Evolutionary conservation across 2,888 invertebrate genomes (phyloP).

Genomic region (Heliconius erato): DNA sequence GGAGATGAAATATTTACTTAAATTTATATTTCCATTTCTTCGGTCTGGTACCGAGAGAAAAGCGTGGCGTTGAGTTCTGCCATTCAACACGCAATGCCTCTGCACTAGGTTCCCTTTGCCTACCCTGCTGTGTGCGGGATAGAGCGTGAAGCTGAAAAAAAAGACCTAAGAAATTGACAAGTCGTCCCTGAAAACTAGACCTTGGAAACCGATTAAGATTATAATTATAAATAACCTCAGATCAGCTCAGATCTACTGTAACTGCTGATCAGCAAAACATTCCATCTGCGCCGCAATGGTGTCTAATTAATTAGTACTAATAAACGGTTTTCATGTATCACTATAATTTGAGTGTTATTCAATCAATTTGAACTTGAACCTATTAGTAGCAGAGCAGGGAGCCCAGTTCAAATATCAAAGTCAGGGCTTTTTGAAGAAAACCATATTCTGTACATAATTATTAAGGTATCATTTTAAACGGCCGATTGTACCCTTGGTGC

Average conservation of each 20-base stretch:
- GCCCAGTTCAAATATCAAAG: conserved; percentile 14
- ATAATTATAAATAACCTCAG: background rate
- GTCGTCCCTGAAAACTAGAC: no score
- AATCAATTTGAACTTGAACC: conserved; percentile 27
- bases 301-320: conserved; percentile 9
- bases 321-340: conserved; percentile 5
- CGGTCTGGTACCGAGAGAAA: no score
- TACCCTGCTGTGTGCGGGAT: no score
- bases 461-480: conserved; percentile 21
- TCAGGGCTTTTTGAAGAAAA: conserved; percentile 6
- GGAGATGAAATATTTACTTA: no score
- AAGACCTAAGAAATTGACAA: no score
- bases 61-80: no score
- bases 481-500: background rate
- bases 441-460: background rate
- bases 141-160: no score
- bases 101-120: no score
- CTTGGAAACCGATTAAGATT: background rate
- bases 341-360: conserved; percentile 4
- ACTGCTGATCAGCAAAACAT: background rate
- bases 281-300: background rate
- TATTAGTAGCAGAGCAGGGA: conserved; percentile 2
- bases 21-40: no score
- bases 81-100: no score
- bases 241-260: background rate